Base-by-base conservation (phyloP, 2,888 invertebrate genomes). In the Rugalucina vietnamica region DNA sequence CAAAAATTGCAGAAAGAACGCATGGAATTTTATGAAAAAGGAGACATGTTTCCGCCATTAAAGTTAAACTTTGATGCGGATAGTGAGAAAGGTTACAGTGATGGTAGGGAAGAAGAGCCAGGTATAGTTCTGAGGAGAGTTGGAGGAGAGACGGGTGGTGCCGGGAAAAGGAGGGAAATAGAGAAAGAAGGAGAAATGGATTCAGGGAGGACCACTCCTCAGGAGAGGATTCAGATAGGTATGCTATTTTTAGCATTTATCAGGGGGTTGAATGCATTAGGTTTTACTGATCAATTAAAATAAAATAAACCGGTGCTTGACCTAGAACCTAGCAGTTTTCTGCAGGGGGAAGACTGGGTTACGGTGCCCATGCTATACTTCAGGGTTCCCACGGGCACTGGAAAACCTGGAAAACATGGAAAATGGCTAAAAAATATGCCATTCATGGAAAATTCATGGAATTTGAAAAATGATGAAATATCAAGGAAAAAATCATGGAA, bases 11-110 rank as follows among this genome's bases (percentile, higher is more conserved):
- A 90, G 70, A 84, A 87, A 71, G 86, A 88, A 36, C 82, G 89
- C 70, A 85, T 90, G 83, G 84, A 89, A 34, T 89, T 89, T 73
- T 87, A 89, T 49, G 85, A 88, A 74, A 79, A 89, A 76, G 87
- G 88, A 27, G 88, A 87, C 5, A 85, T 88, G 57, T 88, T 89
- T 50, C 89, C 87, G 0, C 82, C 83, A n/a, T 54, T 85, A 4
- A 84, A 79, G 78, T 79, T 82, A 36, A 85, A 88, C 37, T 84
- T 85, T 78, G 83, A 78, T 37, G 81, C 49, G 18, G 88, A 81
- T 3, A 65, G 34, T 65, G 32, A 65, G 3, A 32, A 65, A 34
- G 57, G 54, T 27, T 70, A 60, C 50, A 18, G 36, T 43, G 29
- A 39, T 24, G 49, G 39, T 14, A 43, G 39, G 29, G 34, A 69